Percentiles rank a stretch among this genome's conserved stretches.
Evolutionary conservation across 2,797 vertebrate species (phyloP).

Genomic region (Micrastur ruficollis): DNA sequence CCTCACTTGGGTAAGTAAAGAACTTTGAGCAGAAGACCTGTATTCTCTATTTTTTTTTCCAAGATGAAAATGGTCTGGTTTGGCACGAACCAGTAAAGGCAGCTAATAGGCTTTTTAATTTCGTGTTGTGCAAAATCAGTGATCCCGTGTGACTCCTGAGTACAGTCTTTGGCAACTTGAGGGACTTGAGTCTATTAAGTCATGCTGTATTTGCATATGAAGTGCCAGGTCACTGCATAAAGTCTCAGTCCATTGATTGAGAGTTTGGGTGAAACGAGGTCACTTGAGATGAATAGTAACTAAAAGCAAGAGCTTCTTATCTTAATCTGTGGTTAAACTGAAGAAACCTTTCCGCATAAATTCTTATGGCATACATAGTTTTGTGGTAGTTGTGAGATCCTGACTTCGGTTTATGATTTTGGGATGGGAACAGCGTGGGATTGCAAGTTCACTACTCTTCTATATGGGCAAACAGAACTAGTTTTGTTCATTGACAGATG

Average conservation of each 20-base stretch:
- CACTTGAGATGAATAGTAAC: background rate
- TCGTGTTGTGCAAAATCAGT: background rate
- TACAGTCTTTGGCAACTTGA: background rate
- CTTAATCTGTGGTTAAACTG: background rate
- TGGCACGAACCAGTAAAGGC: background rate
- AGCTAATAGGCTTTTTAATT: background rate
- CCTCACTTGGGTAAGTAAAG: background rate
- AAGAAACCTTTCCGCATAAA: background rate
- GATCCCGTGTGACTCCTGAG: background rate
- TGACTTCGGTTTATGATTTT: background rate
- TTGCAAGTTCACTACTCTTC: background rate
- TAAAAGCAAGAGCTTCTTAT: background rate
- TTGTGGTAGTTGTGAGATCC: background rate
- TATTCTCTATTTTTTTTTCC: background rate
- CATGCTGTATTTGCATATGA: background rate
- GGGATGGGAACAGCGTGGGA: background rate
- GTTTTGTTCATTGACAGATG: background rate
- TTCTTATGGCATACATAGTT: background rate
- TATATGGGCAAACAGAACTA: background rate
- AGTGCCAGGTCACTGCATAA: background rate
- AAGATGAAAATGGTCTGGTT: background rate
- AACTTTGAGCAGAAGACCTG: background rate
- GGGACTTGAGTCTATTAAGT: background rate
- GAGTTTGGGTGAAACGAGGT: background rate
- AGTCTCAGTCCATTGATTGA: background rate